These are phyloP conservation scores for Pterostichus niger DNA, from an alignment of 2,888 invertebrate species.

Conservation along the genomic window DNA sequence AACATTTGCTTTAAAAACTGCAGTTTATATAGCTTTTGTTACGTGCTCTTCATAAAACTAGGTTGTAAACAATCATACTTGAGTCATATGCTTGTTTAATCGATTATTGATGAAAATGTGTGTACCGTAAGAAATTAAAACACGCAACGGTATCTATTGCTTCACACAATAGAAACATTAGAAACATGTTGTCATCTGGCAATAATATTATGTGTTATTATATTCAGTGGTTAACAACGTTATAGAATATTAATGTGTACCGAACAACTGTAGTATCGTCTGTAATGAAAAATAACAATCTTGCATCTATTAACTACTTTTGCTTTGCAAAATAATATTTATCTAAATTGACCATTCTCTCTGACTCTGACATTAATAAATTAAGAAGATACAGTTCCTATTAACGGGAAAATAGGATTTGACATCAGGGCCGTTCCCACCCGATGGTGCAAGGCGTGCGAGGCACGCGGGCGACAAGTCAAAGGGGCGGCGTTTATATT, in stretches of 20 bases:
- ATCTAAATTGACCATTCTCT: too few species aligned
- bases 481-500: too few species aligned
- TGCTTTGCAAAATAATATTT: too few species aligned
- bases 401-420: too few species aligned
- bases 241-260: slow-evolving; percentile 30
- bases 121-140: slow-evolving; percentile 9
- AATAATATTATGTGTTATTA: slow-evolving; percentile 33
- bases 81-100: neutral
- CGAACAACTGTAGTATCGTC: neutral
- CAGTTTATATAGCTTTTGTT: neutral
- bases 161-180: slow-evolving; percentile 40
- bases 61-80: slow-evolving; percentile 20
- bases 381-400: too few species aligned
- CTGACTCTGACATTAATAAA: too few species aligned
- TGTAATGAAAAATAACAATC: neutral
- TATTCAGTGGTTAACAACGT: slow-evolving; percentile 25
- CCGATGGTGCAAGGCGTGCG: too few species aligned
- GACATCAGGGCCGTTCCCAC: too few species aligned
- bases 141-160: slow-evolving; percentile 16
- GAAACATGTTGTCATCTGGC: slow-evolving; percentile 31
- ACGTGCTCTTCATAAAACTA: slow-evolving; percentile 34
- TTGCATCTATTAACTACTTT: neutral
- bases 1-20: neutral
- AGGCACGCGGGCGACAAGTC: too few species aligned
- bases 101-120: slow-evolving; percentile 16